Evolutionary conservation across 2,113 vertebrate species (phyloP).

Genomic region (Seriola dumerili): DNA sequence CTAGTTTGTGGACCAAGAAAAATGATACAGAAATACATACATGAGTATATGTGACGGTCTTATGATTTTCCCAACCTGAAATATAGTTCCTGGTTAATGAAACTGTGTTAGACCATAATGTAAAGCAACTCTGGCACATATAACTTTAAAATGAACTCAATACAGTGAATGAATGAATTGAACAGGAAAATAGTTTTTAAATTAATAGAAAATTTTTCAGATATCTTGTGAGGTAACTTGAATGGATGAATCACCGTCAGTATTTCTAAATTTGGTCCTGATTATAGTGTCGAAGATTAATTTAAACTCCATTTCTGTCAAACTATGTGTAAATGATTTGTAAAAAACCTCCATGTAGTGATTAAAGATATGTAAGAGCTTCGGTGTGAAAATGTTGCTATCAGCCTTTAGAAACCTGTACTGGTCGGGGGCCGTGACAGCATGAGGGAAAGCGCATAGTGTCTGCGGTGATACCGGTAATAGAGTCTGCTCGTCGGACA

Average conservation of each 20-base stretch:
- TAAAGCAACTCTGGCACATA: no score
- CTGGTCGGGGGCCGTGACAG: constrained; percentile 9
- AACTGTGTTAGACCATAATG: no score
- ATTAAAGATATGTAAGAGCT: constrained; percentile 23
- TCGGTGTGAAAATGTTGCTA: neutral
- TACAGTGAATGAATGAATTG: no score
- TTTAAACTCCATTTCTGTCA: neutral
- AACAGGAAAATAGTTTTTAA: no score
- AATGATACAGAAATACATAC: no score
- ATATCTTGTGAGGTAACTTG: no score
- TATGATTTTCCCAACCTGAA: no score
- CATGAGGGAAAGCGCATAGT: constrained; percentile 35
- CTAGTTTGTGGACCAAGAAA: no score
- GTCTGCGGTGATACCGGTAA: constrained; percentile 34
- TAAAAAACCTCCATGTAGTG: neutral
- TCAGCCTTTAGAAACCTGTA: constrained; percentile 13
- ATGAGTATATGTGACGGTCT: no score
- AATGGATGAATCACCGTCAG: neutral
- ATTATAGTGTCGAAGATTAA: neutral
- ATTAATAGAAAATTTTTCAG: no score
- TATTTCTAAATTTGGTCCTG: neutral
- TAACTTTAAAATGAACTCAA: no score
- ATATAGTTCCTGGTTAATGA: no score
- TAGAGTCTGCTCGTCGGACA: constrained; percentile 32
- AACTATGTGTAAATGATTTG: neutral